phyloP scores from a whole-genome alignment of 1,140 invertebrate species.

The Caenorhabditis remanei region DNA sequence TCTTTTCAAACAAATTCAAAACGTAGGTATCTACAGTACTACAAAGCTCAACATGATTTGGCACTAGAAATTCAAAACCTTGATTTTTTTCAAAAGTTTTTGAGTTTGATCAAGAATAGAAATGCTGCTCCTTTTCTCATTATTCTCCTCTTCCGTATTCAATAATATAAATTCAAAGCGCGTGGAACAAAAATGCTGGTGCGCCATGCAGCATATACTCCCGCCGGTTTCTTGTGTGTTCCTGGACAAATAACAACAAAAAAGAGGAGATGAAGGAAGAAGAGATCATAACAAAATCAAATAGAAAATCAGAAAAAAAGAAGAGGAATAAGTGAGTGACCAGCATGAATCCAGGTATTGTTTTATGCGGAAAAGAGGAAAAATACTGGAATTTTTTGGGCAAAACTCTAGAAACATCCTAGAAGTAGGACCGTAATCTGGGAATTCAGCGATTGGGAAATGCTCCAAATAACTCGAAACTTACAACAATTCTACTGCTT shows the following conservation, averaged over 20 bases:
- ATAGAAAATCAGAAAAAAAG: not conserved
- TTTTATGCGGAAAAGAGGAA: not conserved
- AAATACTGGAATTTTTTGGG: not conserved
- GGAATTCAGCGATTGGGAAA: not conserved
- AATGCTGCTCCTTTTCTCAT: not conserved
- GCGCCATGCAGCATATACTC: too few relatives aligned
- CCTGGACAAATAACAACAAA: slow-evolving; percentile 44
- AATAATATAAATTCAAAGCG: slow-evolving; percentile 21
- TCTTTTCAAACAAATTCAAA: too few relatives aligned
- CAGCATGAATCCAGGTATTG: not conserved
- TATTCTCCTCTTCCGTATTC: not conserved
- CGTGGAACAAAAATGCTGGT: slow-evolving; percentile 40
- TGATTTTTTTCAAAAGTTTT: too few relatives aligned
- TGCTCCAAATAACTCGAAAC: too few relatives aligned
- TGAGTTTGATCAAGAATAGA: not conserved
- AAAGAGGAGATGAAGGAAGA: not conserved
- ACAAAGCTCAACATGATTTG: too few relatives aligned
- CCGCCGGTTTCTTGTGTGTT: slow-evolving; percentile 34
- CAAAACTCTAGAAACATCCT: too few relatives aligned
- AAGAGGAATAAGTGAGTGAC: not conserved
- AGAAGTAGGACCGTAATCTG: not conserved
- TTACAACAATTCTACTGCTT: too few relatives aligned
- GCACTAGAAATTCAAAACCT: too few relatives aligned
- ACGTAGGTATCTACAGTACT: too few relatives aligned
- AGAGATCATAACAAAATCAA: slow-evolving; percentile 49